Base-by-base conservation (phyloP, 2,888 invertebrate genomes). In the Omphaloscelis lunosa region DNA sequence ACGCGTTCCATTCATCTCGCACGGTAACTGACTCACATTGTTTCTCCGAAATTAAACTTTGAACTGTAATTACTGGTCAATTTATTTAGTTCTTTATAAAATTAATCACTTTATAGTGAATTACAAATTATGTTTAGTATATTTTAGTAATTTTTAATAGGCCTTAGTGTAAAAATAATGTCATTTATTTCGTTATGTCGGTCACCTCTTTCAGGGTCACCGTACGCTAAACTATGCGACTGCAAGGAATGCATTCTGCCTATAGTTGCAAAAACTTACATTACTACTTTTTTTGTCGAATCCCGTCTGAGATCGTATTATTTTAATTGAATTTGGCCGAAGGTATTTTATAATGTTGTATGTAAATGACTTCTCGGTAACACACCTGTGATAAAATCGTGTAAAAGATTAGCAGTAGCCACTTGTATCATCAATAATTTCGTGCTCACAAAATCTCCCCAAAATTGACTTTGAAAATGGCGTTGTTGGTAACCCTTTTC, bases 31-130 rank as follows among this genome's bases (percentile, higher is more conserved):
- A 95, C 87, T 95, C 95, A 95, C 86, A 79, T 78, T 78, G 73
- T 84, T 95, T 93, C 94, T 86, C 82, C 86, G 94, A 94, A 95
- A 91, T 90, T 76, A 83, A 88, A 89, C 79, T 87, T 87, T 88
- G 81, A 66, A 82, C 80, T 80, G 81, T 82, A 84, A 89, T 89
- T 85, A 81, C 75, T 80, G 27, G 70, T 62, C 71, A 75, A 77
- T 79, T 72, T 71, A 51, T 77, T 65, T 65, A 27, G 27, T 74
- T 74, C 58, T 34, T 1, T 65, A 48, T 41, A 63, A 82, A 74
- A 84, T 67, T 79, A 66, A 72, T 78, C 72, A 84, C 20, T 67
- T 70, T 78, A 63, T 11, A 20, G 51, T 53, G 76, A 81, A 83
- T 71, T 73, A 51, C 7, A 67, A 45, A 65, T 68, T 58, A 56